Evolutionary conservation across 92 coral and sea anemone species (phyloP), one percentile per base, ranked within the genome.

Genomic region (Meandrina meandrites): DNA sequence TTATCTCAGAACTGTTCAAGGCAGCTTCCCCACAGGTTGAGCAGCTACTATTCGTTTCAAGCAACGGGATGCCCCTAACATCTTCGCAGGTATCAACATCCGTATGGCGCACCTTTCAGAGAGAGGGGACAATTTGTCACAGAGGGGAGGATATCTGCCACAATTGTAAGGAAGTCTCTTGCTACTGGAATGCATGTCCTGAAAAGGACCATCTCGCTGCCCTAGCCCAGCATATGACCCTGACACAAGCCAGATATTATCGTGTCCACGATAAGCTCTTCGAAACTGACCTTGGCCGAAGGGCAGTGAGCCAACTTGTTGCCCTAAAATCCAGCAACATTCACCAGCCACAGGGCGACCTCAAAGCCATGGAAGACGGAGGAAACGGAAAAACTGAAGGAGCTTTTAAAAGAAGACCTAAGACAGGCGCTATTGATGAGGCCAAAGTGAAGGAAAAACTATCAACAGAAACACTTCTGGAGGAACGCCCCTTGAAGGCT

Each of bases 151-250:
- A 51, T 90, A 35, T 75, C 80, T 21, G 92, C 87, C 31, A 90
- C 90, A n/a, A 81, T 73, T n/a, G 72, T 90, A n/a, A 16, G 92
- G 35, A 86, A 90, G 78, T 90, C 92, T 27, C 86, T 90, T n/a
- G 90, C 89, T 51, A 85, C 92, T 14, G 90, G 92, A 18, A 87
- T 90, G 71, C 90, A 90, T 47, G 79, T 62, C 36, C 75, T 57
- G 67, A 86, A 28, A 81, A 81, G 67, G 92, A 86, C 8, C 83
- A 69, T 70, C 81, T 90, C 36, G 92, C 92, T 32, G 92, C 92
- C 37, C 86, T 86, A 27, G 87, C 92, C 36, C 92, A 90, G 37
- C 92, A 90, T 67, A 90, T 81, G 76, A 54, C 87, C 42, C 81
- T 58, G 58, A 90, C 92, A 16, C 92, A 90, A 64, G 86, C 86